Percentiles rank a stretch among this genome's conserved stretches.
Conservation (phyloP, 1,140 invertebrate species). For the Aphaenogaster rudis region DNA sequence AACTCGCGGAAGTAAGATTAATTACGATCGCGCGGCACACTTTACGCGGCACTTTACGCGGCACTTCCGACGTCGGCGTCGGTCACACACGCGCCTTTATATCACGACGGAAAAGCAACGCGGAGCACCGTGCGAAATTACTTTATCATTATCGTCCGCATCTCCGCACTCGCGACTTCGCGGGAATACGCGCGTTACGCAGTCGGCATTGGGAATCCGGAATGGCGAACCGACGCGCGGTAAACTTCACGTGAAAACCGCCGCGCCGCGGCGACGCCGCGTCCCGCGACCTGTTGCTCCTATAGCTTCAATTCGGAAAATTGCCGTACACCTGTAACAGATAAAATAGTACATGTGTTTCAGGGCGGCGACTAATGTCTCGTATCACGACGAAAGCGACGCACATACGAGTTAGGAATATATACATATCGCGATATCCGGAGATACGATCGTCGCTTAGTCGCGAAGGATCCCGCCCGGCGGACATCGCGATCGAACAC, state of each 20-base stretch:
- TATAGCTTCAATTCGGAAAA: background rate
- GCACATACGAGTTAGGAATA: background rate
- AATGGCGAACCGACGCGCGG: background rate
- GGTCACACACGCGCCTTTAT: background rate
- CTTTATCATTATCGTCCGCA: background rate
- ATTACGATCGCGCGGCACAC: background rate
- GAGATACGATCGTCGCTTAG: background rate
- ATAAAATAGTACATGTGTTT: background rate
- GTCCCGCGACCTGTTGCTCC: constrained; percentile 11
- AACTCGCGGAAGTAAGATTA: background rate
- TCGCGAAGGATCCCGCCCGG: background rate
- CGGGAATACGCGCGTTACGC: background rate
- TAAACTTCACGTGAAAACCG: background rate
- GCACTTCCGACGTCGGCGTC: background rate
- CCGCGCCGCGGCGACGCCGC: background rate
- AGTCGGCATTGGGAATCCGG: background rate
- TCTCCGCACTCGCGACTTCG: background rate
- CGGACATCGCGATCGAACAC: background rate
- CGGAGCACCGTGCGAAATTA: background rate
- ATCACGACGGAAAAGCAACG: background rate
- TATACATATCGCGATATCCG: background rate
- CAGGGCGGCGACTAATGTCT: background rate
- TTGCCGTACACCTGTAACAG: background rate
- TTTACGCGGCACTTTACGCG: no score
- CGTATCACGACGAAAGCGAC: background rate